These are phyloP conservation scores for Galaxea fascicularis DNA, from an alignment of 92 coral and sea anemone species.

Conservation along the genomic window DNA sequence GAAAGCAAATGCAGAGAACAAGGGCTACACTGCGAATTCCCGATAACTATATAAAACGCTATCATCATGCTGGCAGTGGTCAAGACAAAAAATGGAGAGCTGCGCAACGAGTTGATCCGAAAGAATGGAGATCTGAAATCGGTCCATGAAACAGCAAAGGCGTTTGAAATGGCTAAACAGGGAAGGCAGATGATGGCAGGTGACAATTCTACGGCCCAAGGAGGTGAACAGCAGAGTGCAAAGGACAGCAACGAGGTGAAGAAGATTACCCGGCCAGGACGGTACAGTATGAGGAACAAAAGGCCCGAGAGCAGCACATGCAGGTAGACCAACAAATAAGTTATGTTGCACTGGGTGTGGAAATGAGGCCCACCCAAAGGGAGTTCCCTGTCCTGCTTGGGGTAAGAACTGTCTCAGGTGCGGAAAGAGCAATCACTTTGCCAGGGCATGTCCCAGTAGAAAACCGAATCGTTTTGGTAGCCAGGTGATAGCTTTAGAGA, in stretches of 20 bases:
- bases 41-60: constrained; percentile 34
- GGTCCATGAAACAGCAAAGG: constrained; percentile 50
- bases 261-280: constrained; percentile 55
- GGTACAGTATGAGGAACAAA: constrained; percentile 55
- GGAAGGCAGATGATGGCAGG: constrained; percentile 45
- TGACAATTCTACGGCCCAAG: constrained; percentile 6
- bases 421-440: constrained; percentile 36
- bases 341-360: constrained; percentile 4
- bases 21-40: constrained; percentile 43
- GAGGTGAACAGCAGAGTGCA: constrained; percentile 24
- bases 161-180: constrained; percentile 46
- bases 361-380: constrained; percentile 20
- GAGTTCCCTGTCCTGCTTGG: constrained; percentile 22
- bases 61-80: constrained; percentile 49
- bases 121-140: constrained; percentile 54
- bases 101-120: constrained; percentile 44
- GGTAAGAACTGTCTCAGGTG: constrained; percentile 56
- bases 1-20: constrained; percentile 36
- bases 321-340: constrained; percentile 38
- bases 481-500: constrained; percentile 33
- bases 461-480: constrained; percentile 10
- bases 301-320: constrained; percentile 17
- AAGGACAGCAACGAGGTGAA: constrained; percentile 52
- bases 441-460: constrained; percentile 20
- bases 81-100: constrained; percentile 53